A percentile compares a stretch with the other conserved stretches of the same genome.
Conservation (phyloP, 2,888 invertebrate genomes). For the Amblyteles armatorius region DNA sequence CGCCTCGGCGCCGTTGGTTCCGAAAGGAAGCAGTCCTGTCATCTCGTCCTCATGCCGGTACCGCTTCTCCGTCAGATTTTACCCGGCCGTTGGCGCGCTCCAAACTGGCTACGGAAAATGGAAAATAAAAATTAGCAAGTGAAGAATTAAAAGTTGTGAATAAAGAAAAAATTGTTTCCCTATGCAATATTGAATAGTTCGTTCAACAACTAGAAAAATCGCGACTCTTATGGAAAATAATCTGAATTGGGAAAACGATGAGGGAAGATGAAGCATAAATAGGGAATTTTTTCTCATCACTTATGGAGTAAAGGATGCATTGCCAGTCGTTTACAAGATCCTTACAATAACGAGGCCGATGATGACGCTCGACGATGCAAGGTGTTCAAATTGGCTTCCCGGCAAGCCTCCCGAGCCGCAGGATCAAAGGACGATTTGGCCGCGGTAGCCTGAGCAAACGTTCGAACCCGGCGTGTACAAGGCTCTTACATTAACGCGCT, state of each 20-base stretch:
- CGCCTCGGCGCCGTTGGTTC: constrained; percentile 37
- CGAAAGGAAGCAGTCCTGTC: constrained; percentile 26
- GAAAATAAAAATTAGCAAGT: no score
- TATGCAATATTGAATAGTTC: no score
- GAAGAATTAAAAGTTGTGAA: background rate
- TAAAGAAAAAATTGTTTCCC: no score
- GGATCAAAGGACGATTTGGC: constrained; percentile 55
- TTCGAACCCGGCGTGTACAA: constrained; percentile 40
- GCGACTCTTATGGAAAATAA: no score
- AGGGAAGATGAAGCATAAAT: background rate
- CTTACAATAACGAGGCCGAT: constrained; percentile 30
- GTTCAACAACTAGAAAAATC: no score
- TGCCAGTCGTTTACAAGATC: constrained; percentile 23
- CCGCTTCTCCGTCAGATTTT: constrained; percentile 45
- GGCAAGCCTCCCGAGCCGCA: constrained; percentile 11
- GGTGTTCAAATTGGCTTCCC: constrained; percentile 36
- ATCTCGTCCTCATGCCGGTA: constrained; percentile 36
- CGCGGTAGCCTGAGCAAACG: constrained; percentile 57
- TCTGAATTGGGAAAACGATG: no score
- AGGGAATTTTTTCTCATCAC: background rate
- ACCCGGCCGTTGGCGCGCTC: background rate
- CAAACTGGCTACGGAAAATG: background rate
- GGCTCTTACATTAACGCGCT: constrained; percentile 54
- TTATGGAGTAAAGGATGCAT: constrained; percentile 32
- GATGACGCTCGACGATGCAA: constrained; percentile 21